phyloP scores from a whole-genome alignment of 2,888 invertebrate species.

The Seladonia tumulorum region DNA sequence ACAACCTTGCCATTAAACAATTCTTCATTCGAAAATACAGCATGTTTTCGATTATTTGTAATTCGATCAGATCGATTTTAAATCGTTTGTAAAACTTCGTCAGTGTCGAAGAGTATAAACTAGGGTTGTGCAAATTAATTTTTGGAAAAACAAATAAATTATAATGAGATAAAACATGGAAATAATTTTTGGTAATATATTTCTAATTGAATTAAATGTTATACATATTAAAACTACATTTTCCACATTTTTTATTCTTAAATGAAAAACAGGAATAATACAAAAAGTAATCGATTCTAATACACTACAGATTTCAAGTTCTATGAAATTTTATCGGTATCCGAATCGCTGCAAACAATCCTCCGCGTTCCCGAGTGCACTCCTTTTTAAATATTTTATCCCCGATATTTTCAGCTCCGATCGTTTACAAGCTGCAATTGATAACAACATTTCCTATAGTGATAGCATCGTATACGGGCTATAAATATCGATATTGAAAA shows the following conservation, averaged over 20 bases:
- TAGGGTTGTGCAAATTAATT: background rate
- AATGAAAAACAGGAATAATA: background rate
- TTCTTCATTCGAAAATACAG: too few species aligned
- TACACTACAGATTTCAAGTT: background rate
- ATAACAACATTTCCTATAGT: background rate
- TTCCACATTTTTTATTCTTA: background rate
- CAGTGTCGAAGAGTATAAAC: too few species aligned
- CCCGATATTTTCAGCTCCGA: background rate
- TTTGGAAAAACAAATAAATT: background rate
- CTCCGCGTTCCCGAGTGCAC: background rate
- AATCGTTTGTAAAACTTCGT: too few species aligned
- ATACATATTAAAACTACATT: too few species aligned
- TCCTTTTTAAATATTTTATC: background rate
- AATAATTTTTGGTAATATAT: background rate
- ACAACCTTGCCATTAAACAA: too few species aligned
- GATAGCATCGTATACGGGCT: background rate
- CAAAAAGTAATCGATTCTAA: background rate
- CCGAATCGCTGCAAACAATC: background rate
- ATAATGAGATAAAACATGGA: background rate
- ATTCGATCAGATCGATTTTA: too few species aligned
- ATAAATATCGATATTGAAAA: background rate
- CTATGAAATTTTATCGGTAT: background rate
- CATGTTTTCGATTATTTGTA: too few species aligned
- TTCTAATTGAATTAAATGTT: background rate
- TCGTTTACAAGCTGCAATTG: background rate